Evolutionary conservation across 2,113 vertebrate genomes (phyloP).

Genomic region (Aepyceros melampus): DNA sequence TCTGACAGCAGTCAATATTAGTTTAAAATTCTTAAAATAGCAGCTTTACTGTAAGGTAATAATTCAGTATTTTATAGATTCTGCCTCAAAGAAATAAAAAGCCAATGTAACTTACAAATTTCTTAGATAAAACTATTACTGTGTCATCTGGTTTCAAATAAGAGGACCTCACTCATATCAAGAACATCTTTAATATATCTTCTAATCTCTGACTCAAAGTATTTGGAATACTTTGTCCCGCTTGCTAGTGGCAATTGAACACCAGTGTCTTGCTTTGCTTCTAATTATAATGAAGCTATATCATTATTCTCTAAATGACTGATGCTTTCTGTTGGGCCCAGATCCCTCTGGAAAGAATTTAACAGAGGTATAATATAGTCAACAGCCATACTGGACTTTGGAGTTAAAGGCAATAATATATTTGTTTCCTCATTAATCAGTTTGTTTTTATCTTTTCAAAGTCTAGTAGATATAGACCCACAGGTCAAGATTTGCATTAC

Average conservation of each 20-base stretch:
- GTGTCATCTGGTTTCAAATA: background rate
- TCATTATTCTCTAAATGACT: constrained; percentile 61
- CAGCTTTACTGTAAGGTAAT: constrained; percentile 72
- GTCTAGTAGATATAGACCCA: constrained; percentile 27
- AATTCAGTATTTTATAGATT: constrained; percentile 73
- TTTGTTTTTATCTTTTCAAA: constrained; percentile 61
- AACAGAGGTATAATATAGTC: constrained; percentile 55
- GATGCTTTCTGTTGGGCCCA: constrained; percentile 4
- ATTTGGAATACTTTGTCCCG: constrained; percentile 33
- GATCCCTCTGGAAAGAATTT: constrained; percentile 12
- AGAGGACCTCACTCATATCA: background rate
- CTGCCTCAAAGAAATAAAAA: constrained; percentile 64
- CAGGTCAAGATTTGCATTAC: constrained; percentile 51
- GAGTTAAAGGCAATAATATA: constrained; percentile 53
- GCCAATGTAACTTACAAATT: constrained; percentile 21
- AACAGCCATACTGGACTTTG: constrained; percentile 35
- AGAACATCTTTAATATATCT: constrained; percentile 31
- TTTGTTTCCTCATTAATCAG: constrained; percentile 57
- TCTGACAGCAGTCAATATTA: constrained; percentile 84
- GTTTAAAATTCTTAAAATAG: constrained; percentile 81
- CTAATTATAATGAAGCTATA: constrained; percentile 47
- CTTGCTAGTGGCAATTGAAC: constrained; percentile 48
- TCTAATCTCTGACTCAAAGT: constrained; percentile 53
- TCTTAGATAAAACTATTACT: constrained; percentile 27
- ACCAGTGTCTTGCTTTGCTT: constrained; percentile 45